Evolutionary conservation across 1,140 invertebrate species (phyloP).

Genomic region (Drosophila obscura): DNA sequence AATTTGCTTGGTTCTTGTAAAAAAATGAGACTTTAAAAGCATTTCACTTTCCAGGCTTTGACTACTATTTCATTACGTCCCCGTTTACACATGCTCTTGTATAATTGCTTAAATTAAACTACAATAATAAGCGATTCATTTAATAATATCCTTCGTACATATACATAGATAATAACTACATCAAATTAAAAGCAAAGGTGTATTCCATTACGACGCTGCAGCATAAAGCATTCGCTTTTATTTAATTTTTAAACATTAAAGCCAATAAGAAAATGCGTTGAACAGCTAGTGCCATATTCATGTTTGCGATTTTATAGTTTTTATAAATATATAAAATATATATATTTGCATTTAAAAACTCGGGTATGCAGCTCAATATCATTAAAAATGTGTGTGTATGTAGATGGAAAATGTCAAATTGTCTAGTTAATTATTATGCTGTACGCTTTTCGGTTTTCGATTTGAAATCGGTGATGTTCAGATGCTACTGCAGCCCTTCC

Average conservation of each 20-base stretch:
- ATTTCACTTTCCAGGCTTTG: slow-evolving; percentile 76
- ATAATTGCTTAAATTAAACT: slow-evolving; percentile 82
- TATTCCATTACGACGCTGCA: slow-evolving; percentile 54
- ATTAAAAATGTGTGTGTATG: slow-evolving; percentile 64
- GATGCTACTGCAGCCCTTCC: slow-evolving; percentile 5
- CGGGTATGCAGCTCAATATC: slow-evolving; percentile 65
- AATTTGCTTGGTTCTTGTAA: slow-evolving; percentile 80
- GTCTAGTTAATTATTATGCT: slow-evolving; percentile 49
- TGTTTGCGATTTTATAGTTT: slow-evolving; percentile 68
- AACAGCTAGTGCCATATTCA: slow-evolving; percentile 61
- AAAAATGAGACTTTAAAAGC: slow-evolving; percentile 82
- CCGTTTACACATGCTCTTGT: slow-evolving; percentile 61
- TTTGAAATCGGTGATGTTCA: slow-evolving; percentile 53
- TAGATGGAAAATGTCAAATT: slow-evolving; percentile 68
- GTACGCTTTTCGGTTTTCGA: slow-evolving; percentile 22
- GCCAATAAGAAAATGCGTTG: slow-evolving; percentile 76
- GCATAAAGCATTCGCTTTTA: slow-evolving; percentile 47
- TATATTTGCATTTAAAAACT: slow-evolving; percentile 70
- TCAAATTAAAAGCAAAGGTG: slow-evolving; percentile 70
- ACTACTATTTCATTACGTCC: slow-evolving; percentile 62
- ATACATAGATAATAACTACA: slow-evolving; percentile 71
- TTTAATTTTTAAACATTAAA: slow-evolving; percentile 70
- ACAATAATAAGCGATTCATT: slow-evolving; percentile 80
- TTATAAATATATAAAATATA: slow-evolving; percentile 81
- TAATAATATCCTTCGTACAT: slow-evolving; percentile 68